phyloP scores from a whole-genome alignment of 2,113 vertebrate genomes.

The Prionailurus viverrinus region DNA sequence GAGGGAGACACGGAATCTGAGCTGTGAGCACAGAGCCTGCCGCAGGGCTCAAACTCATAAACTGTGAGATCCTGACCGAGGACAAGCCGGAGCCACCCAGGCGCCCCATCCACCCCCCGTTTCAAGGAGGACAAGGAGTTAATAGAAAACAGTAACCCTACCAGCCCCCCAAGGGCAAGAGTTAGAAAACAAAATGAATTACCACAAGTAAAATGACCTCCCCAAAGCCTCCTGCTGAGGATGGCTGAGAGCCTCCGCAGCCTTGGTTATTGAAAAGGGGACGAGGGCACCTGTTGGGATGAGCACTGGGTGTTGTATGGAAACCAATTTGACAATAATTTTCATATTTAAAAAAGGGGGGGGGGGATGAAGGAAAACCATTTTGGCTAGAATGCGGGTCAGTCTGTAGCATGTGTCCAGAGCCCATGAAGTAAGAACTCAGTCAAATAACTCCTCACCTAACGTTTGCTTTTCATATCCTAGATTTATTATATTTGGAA shows the following conservation, averaged over 20 bases:
- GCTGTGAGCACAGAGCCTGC: too few relatives aligned
- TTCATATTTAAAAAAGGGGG: too few relatives aligned
- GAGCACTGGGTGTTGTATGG: too few relatives aligned
- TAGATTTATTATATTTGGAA: background rate
- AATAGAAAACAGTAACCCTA: background rate
- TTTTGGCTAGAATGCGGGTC: background rate
- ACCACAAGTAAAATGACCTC: background rate
- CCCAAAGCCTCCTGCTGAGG: background rate
- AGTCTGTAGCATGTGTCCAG: background rate
- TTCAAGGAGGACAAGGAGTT: background rate
- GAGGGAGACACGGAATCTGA: too few relatives aligned
- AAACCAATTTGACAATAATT: too few relatives aligned
- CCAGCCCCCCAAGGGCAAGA: background rate
- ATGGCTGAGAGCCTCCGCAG: background rate
- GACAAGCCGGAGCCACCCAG: too few relatives aligned
- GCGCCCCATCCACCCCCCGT: background rate
- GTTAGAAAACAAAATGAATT: background rate
- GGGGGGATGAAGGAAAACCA: background rate
- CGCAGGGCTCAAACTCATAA: too few relatives aligned
- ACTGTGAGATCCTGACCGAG: too few relatives aligned
- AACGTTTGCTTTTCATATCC: background rate
- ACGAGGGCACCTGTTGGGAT: background rate
- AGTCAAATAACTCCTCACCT: background rate
- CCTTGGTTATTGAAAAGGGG: background rate
- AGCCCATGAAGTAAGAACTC: background rate